Base-by-base conservation (phyloP, 1,140 invertebrate genomes). In the Holcopasites calliopsidis region DNA sequence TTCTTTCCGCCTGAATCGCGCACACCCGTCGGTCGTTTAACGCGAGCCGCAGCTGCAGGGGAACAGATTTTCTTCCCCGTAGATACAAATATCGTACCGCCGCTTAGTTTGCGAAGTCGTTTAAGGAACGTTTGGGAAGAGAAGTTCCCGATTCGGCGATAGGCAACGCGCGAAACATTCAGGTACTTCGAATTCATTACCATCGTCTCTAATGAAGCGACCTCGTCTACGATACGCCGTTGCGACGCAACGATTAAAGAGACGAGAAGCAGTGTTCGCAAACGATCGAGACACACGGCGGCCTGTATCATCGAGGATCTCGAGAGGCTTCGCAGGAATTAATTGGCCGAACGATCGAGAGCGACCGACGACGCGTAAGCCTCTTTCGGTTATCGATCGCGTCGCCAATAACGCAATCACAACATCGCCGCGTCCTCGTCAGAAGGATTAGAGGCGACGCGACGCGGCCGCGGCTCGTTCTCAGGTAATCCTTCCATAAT, bases 401-500 rank as follows among this genome's bases (percentile, higher is more conserved):
- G n/a, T n/a, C n/a, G 10, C 1, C 28, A 50, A 5, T 50, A 61
- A 49, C 52, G 50, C 72, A 60, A 76, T 47, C 64, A 52, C 80
- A 71, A 80, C 54, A 65, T 76, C 33, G 73, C 54, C 38, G 16
- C 60, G 47, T 81, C 31, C 55, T 66, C 49, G 52, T 35, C 33
- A 49, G 40, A 50, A 38, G 72, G 72, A 80, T 80, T 79, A 80
- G 54, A 58, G 72, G 54, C 40, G 60, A 5, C 42, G 11, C 44
- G 35, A 16, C 62, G 49, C 44, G 35, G 44, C n/a, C n/a, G n/a
- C n/a, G 42, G 50, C 66, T 38, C 73, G 50, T 64, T 44, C 40
- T 38, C 66, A 49, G 68, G 65, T 82, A 82, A 82, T 80, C 68
- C 74, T 57, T n/a, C 49, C 57, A 73, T 80, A n/a, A n/a, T n/a